Percentiles rank a stretch among this genome's conserved stretches.
These are phyloP conservation scores for Acronicta aceris DNA, from an alignment of 2,888 invertebrate genomes.

Conservation along the genomic window DNA sequence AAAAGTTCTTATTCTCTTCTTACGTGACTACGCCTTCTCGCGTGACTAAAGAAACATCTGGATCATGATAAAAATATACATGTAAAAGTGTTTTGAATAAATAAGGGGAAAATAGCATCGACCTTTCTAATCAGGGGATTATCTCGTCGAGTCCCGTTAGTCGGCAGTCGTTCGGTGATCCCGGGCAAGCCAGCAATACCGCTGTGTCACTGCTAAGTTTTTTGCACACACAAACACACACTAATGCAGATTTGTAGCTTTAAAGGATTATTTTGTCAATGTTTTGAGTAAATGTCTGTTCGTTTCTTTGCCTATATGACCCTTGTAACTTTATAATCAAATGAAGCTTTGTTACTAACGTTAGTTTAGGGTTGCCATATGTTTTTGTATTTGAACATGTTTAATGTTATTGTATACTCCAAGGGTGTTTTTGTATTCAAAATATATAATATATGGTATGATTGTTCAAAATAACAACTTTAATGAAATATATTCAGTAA, in stretches of 20 bases:
- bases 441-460: no score
- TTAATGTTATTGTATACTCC: no score
- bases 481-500: no score
- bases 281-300: conserved; percentile 49
- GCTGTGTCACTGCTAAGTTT: conserved; percentile 60
- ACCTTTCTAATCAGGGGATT: conserved; percentile 75
- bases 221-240: conserved; percentile 56
- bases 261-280: conserved; percentile 45
- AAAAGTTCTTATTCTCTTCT: no score
- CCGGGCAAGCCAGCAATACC: conserved; percentile 39
- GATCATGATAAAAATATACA: not conserved
- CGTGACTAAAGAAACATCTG: no score
- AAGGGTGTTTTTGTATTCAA: no score
- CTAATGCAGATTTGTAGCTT: conserved; percentile 54
- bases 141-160: conserved; percentile 72
- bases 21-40: no score
- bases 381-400: conserved; percentile 30
- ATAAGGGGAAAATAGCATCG: conserved; percentile 63
- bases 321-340: conserved; percentile 41
- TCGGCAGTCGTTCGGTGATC: conserved; percentile 56
- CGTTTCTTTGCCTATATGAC: conserved; percentile 41
- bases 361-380: conserved; percentile 13
- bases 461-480: no score
- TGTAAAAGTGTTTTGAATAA: conserved; percentile 57
- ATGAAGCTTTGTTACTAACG: conserved; percentile 37